Evolutionary conservation across 2,797 vertebrate species (phyloP).

Genomic region (Monodelphis domestica): DNA sequence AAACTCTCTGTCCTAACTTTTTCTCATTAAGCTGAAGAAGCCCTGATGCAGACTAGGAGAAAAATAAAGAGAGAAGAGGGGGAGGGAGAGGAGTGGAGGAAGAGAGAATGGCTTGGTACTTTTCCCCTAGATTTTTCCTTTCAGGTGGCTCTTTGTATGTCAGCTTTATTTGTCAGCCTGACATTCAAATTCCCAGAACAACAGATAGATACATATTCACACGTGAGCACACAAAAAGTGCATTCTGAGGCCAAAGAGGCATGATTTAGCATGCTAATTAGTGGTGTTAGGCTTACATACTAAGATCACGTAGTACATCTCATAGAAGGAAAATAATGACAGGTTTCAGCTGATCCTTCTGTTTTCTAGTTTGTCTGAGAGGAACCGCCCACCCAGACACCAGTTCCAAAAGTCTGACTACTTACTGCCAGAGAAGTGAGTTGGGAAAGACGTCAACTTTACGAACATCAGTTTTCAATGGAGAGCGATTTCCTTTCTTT

Average conservation of each 20-base stretch:
- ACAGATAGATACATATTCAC: background rate
- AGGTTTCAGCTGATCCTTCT: background rate
- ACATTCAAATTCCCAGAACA: background rate
- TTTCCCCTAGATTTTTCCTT: background rate
- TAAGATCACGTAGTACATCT: background rate
- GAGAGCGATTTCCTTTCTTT: background rate
- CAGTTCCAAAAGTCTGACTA: background rate
- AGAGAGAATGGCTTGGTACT: background rate
- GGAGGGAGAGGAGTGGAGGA: background rate
- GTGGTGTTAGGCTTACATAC: background rate
- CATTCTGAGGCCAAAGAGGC: background rate
- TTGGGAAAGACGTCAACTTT: background rate
- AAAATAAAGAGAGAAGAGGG: background rate
- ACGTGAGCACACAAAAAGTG: background rate
- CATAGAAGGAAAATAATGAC: background rate
- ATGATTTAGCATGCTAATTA: background rate
- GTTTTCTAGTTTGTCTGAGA: conserved; percentile 4
- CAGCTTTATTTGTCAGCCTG: background rate
- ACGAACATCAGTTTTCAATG: background rate
- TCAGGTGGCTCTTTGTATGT: background rate
- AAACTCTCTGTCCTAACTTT: background rate
- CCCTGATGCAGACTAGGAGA: background rate
- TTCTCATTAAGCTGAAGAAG: background rate
- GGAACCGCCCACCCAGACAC: background rate
- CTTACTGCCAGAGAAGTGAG: conserved; percentile 23